These are phyloP conservation scores for Bembecia ichneumoniformis DNA, from an alignment of 2,888 invertebrate species.

Conservation along the genomic window DNA sequence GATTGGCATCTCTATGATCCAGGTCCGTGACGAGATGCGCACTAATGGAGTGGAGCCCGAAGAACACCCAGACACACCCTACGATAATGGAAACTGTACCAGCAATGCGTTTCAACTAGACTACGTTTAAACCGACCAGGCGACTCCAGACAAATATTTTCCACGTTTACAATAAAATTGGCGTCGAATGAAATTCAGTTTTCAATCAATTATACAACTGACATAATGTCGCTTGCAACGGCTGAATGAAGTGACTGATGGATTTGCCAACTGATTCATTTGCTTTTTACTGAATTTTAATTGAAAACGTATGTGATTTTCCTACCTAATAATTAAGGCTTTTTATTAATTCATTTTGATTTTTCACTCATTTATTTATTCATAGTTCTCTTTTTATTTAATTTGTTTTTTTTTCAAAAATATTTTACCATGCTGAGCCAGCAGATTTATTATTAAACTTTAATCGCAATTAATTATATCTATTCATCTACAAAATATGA, in stretches of 20 bases:
- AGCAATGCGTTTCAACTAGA: constrained; percentile 71
- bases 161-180: constrained; percentile 10
- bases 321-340: too few species aligned
- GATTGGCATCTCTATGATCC: constrained; percentile 3
- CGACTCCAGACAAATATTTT: background rate
- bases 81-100: constrained; percentile 75
- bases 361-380: too few species aligned
- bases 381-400: too few species aligned
- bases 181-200: background rate
- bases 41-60: constrained; percentile 75
- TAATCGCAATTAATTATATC: too few species aligned
- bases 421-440: too few species aligned
- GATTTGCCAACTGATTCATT: background rate
- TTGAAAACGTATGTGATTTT: too few species aligned
- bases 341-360: too few species aligned
- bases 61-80: constrained; percentile 72
- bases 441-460: too few species aligned
- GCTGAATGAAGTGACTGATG: background rate
- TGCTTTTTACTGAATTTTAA: too few species aligned
- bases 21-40: constrained; percentile 76
- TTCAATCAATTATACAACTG: constrained; percentile 1
- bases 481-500: too few species aligned
- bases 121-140: constrained; percentile 25
- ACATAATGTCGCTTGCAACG: background rate
- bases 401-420: too few species aligned